Conservation (phyloP, 64 coral and sea anemone species). For the Cladopsammia gracilis region DNA sequence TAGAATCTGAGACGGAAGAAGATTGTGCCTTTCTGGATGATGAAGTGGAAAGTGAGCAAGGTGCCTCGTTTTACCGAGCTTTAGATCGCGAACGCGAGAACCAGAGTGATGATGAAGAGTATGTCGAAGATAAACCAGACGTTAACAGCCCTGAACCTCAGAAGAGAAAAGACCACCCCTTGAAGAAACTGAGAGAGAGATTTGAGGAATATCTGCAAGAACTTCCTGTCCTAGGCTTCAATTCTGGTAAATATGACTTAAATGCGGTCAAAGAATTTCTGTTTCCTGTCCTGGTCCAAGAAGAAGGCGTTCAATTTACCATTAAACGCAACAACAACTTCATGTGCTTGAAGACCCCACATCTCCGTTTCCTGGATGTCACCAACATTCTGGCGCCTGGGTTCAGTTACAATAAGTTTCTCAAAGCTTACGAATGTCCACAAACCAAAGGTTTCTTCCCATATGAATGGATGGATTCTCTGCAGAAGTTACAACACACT, state of each 20-base stretch:
- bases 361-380: constrained; percentile 28
- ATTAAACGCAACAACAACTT: constrained; percentile 10
- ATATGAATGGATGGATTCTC: constrained; percentile 31
- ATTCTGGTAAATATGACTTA: not conserved
- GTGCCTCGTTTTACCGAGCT: no score
- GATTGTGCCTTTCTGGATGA: no score
- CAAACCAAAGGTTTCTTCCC: constrained; percentile 47
- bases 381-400: constrained; percentile 19
- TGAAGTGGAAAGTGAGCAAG: no score
- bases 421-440: constrained; percentile 23
- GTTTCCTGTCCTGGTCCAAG: not conserved
- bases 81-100: no score
- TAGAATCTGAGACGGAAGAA: no score
- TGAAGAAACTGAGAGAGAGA: not conserved
- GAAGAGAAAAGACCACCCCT: not conserved
- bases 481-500: constrained; percentile 22
- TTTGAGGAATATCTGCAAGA: not conserved
- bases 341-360: not conserved
- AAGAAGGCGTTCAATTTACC: not conserved
- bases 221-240: not conserved
- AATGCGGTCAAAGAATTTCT: constrained; percentile 5
- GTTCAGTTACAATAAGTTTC: constrained; percentile 37
- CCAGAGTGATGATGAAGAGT: no score
- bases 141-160: no score
- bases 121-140: no score